Conservation (phyloP, 2,888 invertebrate genomes). For the Athalia circularis region DNA sequence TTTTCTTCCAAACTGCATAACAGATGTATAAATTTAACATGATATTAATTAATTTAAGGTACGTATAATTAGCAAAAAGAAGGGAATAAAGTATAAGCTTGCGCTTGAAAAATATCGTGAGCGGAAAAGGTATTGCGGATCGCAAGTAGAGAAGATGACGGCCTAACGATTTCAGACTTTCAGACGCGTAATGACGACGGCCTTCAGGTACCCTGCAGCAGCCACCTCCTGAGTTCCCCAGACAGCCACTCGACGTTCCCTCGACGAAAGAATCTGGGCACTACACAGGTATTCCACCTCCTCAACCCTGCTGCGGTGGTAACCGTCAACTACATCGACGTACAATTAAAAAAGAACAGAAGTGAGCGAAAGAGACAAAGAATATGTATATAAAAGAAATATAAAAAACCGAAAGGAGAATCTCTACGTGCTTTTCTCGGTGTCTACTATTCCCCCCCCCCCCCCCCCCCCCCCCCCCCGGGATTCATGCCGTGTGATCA, state of each 20-base stretch:
- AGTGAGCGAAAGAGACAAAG: background rate
- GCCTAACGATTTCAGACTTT: conserved; percentile 37
- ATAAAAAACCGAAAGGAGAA: background rate
- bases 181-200: conserved; percentile 40
- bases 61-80: conserved; percentile 4
- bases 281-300: conserved; percentile 38
- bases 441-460: no score
- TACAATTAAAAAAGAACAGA: conserved; percentile 31
- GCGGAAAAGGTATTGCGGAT: background rate
- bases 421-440: background rate
- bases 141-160: conserved; percentile 15
- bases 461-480: no score
- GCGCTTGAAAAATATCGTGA: background rate
- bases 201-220: conserved; percentile 10
- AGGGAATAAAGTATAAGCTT: background rate
- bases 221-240: conserved; percentile 39
- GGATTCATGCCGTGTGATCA: no score
- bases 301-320: conserved; percentile 26
- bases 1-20: no score
- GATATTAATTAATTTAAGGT: background rate
- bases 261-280: conserved; percentile 38
- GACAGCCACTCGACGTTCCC: conserved; percentile 43
- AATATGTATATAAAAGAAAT: background rate
- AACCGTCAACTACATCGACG: conserved; percentile 43
- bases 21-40: no score